Conservation (phyloP, 2,888 invertebrate species). For the Lasioglossum lativentre region DNA sequence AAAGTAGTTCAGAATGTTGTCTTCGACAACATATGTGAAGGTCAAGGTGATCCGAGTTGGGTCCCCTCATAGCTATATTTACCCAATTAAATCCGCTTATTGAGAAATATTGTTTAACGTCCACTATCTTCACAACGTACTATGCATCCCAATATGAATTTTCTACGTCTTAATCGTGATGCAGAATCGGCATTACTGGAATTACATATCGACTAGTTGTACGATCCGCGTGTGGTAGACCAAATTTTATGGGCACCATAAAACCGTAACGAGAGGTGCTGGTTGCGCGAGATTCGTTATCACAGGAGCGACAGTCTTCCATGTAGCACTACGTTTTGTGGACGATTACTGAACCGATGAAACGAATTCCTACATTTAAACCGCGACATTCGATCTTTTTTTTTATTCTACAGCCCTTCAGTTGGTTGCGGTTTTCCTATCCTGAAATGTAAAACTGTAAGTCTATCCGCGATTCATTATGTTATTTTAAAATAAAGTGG, state of each 20-base stretch:
- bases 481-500: too few relatives aligned
- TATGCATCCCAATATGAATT: background rate
- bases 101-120: background rate
- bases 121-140: background rate
- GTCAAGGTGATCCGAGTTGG: too few relatives aligned
- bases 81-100: background rate
- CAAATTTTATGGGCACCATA: conserved; percentile 10
- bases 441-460: background rate
- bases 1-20: too few relatives aligned
- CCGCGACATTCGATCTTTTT: background rate
- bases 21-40: too few relatives aligned
- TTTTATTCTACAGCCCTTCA: background rate
- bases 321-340: background rate
- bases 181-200: background rate
- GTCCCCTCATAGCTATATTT: too few relatives aligned
- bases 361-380: background rate
- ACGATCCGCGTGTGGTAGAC: background rate
- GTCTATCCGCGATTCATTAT: too few relatives aligned
- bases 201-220: background rate
- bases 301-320: background rate
- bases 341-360: background rate
- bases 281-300: conserved; percentile 1
- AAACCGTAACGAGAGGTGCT: conserved; percentile 4
- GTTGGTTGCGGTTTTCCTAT: background rate
- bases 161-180: background rate